Base-by-base conservation (phyloP, 2,113 vertebrate genomes). In the Chaetodon trifascialis region DNA sequence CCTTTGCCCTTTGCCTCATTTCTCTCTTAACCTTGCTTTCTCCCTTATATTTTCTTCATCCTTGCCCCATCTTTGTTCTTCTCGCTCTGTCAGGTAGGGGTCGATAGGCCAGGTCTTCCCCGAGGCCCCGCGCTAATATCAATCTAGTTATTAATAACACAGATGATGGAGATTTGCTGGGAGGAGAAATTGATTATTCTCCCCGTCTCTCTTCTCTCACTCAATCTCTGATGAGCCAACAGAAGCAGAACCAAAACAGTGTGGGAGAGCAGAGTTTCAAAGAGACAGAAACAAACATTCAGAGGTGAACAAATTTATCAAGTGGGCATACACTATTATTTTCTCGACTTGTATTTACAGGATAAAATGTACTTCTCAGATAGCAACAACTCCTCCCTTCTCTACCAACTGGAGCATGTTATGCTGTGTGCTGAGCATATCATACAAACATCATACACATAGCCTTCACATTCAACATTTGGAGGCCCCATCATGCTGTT, bases 71-170 rank as follows among this genome's bases (percentile, higher is more conserved):
- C 54, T 81, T 70, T 62, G 38, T 70, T 78, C 72, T 51, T 66
- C 59, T 71, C 44, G 10, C 69, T 70, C 72, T 66, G 69, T 65
- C 52, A 58, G 78, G 67, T 54, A 30, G 25, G 34, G 86, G 70
- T 80, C 70, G 36, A 85, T 72, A 73, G 65, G 72, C 51, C 83
- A 73, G 63, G 54, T 70, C 42, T 76, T 80, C 51, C 86, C 83
- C 3, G 10, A 76, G 72, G 88, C 70, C 12, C 30, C 67, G 55
- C n/a, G 30, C 63, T 51, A 66, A 71, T 80, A 82, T 84, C 70
- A 82, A 76, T 87, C 73, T 77, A 63, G 51, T 66, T 86, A 80
- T 82, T 86, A 79, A 84, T 86, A 85, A 81, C 64, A 60, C 51
- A 75, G 71, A 69, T 67, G 79, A 86, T 87, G 79, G 79, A 88